A percentile compares a stretch with the other conserved stretches of the same genome.
Evolutionary conservation across 2,113 vertebrate genomes (phyloP).

Genomic region (Xenus cinereus): DNA sequence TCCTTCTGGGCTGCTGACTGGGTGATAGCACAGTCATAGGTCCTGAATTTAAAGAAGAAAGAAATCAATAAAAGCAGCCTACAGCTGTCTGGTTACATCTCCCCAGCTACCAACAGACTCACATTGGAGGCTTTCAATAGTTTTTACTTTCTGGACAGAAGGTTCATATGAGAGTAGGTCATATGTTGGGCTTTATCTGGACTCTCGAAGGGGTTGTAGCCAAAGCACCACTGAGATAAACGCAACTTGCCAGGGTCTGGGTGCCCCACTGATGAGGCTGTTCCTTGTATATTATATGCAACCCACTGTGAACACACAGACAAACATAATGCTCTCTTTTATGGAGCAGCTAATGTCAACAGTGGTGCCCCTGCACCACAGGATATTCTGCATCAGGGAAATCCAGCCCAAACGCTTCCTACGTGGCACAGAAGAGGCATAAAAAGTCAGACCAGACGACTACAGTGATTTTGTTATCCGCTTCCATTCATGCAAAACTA

Average conservation of each 20-base stretch:
- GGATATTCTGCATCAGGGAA: not conserved
- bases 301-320: not conserved
- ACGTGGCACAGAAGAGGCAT: not conserved
- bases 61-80: slow-evolving; percentile 18
- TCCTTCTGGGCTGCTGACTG: not conserved
- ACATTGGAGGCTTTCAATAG: not conserved
- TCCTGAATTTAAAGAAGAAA: not conserved
- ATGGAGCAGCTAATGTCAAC: not conserved
- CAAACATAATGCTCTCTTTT: not conserved
- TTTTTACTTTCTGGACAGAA: not conserved
- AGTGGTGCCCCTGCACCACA: not conserved
- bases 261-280: not conserved
- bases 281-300: not conserved
- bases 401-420: not conserved
- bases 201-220: not conserved
- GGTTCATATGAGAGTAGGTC: not conserved
- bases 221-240: not conserved
- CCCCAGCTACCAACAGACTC: not conserved
- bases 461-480: not conserved
- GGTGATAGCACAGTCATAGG: not conserved
- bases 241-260: fast-evolving
- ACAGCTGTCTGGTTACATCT: not conserved
- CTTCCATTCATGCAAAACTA: not conserved
- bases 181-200: not conserved
- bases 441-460: not conserved